phyloP scores from a whole-genome alignment of 2,888 invertebrate genomes.

The Conistra vaccinii region DNA sequence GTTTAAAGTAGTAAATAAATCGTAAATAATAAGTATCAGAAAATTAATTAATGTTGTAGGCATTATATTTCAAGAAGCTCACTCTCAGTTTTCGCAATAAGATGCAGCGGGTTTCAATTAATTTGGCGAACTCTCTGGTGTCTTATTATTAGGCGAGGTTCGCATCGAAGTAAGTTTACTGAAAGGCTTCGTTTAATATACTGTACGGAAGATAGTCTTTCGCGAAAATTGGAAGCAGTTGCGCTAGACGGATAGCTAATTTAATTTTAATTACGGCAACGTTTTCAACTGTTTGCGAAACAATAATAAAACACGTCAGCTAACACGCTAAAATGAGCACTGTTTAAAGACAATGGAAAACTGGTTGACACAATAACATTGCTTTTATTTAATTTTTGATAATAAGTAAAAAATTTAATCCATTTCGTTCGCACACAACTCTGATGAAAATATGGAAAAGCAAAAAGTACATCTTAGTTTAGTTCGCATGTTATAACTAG shows the following conservation, averaged over 20 bases:
- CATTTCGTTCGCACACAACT: background rate
- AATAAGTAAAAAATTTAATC: background rate
- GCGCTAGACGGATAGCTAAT: conserved; percentile 65
- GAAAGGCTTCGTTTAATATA: conserved; percentile 65
- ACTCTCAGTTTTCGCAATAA: conserved; percentile 50
- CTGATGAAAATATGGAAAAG: background rate
- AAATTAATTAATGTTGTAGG: conserved; percentile 46
- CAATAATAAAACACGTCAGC: conserved; percentile 34
- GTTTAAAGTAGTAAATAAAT: background rate
- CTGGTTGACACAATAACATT: background rate
- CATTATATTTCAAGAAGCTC: conserved; percentile 52
- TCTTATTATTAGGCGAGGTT: conserved; percentile 66
- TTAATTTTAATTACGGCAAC: conserved; percentile 65
- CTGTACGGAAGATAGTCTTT: conserved; percentile 59
- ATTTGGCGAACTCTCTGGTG: conserved; percentile 65
- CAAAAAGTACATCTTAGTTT: background rate
- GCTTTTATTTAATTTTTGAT: background rate
- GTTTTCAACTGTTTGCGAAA: conserved; percentile 54
- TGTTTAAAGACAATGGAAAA: background rate
- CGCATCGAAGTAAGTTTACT: conserved; percentile 59
- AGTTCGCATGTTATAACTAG: conserved; percentile 24
- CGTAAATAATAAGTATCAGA: background rate
- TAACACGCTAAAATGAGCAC: background rate
- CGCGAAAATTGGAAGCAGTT: conserved; percentile 65
- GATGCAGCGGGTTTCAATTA: conserved; percentile 68